A percentile compares a stretch with the other conserved stretches of the same genome.
phyloP scores from a whole-genome alignment of 2,888 invertebrate species.

The Rutpela maculata region DNA sequence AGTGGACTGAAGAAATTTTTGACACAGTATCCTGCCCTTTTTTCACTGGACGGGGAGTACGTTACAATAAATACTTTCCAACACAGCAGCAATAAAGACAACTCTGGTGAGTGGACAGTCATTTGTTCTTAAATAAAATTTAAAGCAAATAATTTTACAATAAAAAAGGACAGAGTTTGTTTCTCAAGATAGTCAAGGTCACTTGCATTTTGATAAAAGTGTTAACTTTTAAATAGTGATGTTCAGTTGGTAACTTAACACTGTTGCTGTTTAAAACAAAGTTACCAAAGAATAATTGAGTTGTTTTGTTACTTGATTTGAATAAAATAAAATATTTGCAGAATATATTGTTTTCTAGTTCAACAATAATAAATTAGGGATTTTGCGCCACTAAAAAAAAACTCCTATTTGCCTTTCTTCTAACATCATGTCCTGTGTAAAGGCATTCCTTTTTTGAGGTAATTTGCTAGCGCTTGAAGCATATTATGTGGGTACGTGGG shows the following conservation, averaged over 20 bases:
- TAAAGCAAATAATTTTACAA: neutral
- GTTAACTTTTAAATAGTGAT: neutral
- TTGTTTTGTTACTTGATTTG: too few species aligned
- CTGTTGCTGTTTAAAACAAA: too few species aligned
- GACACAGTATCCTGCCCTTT: slow-evolving; percentile 96
- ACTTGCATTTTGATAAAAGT: neutral
- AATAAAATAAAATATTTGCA: too few species aligned
- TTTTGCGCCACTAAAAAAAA: too few species aligned
- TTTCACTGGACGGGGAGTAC: slow-evolving; percentile 95
- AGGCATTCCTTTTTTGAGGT: neutral
- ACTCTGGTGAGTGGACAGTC: slow-evolving; percentile 69
- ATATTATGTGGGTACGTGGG: neutral
- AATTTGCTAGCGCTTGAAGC: neutral
- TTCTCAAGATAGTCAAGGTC: slow-evolving; percentile 14
- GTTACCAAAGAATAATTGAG: too few species aligned
- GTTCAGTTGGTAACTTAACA: neutral
- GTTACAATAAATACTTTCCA: slow-evolving; percentile 90
- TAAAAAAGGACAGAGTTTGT: neutral
- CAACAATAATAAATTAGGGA: too few species aligned
- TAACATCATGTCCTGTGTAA: too few species aligned
- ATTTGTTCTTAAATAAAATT: neutral
- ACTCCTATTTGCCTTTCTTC: too few species aligned
- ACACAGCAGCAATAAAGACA: slow-evolving; percentile 78
- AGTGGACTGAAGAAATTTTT: slow-evolving; percentile 97
- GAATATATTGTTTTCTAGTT: too few species aligned